A percentile compares a stretch with the other conserved stretches of the same genome.
Evolutionary conservation across 1,140 invertebrate species (phyloP).

Genomic region (Aporrectodea caliginosa): DNA sequence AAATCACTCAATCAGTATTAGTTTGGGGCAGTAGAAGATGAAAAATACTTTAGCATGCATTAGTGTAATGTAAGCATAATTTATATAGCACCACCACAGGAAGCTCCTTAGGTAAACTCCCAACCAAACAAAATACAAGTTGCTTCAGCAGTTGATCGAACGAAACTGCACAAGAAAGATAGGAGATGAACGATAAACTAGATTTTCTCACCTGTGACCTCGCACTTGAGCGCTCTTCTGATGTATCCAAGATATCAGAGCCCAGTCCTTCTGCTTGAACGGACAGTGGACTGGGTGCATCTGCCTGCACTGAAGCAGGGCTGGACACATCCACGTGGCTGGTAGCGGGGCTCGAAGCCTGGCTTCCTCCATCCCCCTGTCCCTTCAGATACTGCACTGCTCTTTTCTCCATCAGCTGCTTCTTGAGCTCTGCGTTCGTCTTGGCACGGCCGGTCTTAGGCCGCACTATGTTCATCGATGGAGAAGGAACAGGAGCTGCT

Average conservation of each 20-base stretch:
- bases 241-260: neutral
- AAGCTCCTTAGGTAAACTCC: too few species aligned
- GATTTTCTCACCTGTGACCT: neutral
- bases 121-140: too few species aligned
- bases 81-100: too few species aligned
- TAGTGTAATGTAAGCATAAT: too few species aligned
- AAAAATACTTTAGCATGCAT: too few species aligned
- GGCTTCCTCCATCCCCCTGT: neutral
- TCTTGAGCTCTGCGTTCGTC: conserved; percentile 32
- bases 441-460: conserved; percentile 22
- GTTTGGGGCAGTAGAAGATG: too few species aligned
- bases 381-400: conserved; percentile 7
- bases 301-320: neutral
- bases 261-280: neutral
- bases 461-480: neutral
- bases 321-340: conserved; percentile 18
- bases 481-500: neutral
- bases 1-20: too few species aligned
- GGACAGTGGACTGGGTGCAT: neutral
- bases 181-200: too few species aligned
- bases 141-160: too few species aligned
- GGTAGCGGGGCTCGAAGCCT: neutral
- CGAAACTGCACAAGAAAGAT: too few species aligned
- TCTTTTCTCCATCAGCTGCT: conserved; percentile 31
- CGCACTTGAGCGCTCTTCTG: neutral